Base-by-base conservation (phyloP, 2,113 vertebrate species). In the Thalassoma bifasciatum region DNA sequence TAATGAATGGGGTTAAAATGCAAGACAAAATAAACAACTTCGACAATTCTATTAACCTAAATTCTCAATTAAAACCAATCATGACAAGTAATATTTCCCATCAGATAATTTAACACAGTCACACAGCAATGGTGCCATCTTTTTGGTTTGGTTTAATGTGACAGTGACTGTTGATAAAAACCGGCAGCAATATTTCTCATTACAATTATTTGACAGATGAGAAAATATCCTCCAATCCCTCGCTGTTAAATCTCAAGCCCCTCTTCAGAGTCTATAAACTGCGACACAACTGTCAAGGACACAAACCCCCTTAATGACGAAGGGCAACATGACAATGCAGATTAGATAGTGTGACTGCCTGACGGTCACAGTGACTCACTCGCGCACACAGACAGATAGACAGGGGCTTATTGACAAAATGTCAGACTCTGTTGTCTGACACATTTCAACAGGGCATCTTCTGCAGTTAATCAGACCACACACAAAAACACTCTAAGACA, bases 341-440 rank as follows among this genome's bases (percentile, higher is more conserved):
- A 84, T 81, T 75, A 80, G 82, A 74, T 76, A 53, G 79, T 64
- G 75, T 56, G 58, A 66, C 59, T 59, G 57, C 38, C 68, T 58
- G 65, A 24, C 11, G 6, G 59, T 79, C 68, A 73, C 58, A 68
- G 58, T 54, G 34, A 61, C 68, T 65, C 65, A 42, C 66, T 37
- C 75, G 4, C 40, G 14, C 40, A 42, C 40, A 2, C 79, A 62
- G 60, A n/a, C 42, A 34, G 63, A 49, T 7, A 49, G 46, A 49
- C 46, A 49, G 57, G 56, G 77, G 26, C 57, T 42, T 80, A 92
- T 90, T 87, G 91, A 91, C 81, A 63, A 89, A 87, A 87, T 30
- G 84, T 89, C 90, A 83, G 36, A 59, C 56, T 76, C 36, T 64
- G 56, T 81, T 87, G 63, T 66, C 64, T 66, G 72, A 87, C 82